Conservation (phyloP, 2,113 vertebrate species). For the Coptodon rendalli region DNA sequence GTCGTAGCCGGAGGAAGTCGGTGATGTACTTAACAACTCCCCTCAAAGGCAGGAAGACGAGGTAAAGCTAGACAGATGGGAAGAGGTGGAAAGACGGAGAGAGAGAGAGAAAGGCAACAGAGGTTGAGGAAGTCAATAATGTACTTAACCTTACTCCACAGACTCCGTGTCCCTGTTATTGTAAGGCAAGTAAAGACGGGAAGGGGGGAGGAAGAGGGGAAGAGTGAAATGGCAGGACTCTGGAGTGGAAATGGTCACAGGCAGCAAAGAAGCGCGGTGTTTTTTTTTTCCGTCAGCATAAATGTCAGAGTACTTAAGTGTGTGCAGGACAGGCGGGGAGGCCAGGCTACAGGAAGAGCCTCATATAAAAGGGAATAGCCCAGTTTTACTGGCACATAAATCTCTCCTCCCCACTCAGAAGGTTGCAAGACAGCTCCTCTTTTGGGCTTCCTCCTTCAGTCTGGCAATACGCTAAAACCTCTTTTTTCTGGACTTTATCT, state of each 20-base stretch:
- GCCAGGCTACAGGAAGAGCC: slow-evolving; percentile 44
- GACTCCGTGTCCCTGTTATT: slow-evolving; percentile 25
- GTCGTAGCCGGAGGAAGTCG: slow-evolving; percentile 29
- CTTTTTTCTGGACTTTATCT: neutral
- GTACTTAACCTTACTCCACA: slow-evolving; percentile 39
- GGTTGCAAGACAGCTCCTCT: slow-evolving; percentile 25
- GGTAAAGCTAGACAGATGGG: slow-evolving; percentile 20
- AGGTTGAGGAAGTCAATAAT: slow-evolving; percentile 45
- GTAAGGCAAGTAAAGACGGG: neutral
- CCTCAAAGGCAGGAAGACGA: slow-evolving; percentile 7
- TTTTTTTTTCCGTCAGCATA: slow-evolving; percentile 45
- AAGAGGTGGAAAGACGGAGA: neutral
- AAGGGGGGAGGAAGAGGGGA: neutral
- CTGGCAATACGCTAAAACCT: neutral
- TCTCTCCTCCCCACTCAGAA: slow-evolving; percentile 28
- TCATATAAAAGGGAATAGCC: slow-evolving; percentile 50
- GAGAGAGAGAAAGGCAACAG: neutral
- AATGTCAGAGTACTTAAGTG: slow-evolving; percentile 44
- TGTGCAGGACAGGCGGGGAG: slow-evolving; percentile 12
- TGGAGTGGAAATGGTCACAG: slow-evolving; percentile 7
- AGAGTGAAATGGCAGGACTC: neutral
- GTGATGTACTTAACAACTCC: slow-evolving; percentile 33
- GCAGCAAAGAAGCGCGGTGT: neutral
- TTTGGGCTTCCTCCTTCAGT: neutral
- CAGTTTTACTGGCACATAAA: slow-evolving; percentile 63